Base-by-base conservation (phyloP, 2,797 vertebrate species). In the Tapera naevia region DNA sequence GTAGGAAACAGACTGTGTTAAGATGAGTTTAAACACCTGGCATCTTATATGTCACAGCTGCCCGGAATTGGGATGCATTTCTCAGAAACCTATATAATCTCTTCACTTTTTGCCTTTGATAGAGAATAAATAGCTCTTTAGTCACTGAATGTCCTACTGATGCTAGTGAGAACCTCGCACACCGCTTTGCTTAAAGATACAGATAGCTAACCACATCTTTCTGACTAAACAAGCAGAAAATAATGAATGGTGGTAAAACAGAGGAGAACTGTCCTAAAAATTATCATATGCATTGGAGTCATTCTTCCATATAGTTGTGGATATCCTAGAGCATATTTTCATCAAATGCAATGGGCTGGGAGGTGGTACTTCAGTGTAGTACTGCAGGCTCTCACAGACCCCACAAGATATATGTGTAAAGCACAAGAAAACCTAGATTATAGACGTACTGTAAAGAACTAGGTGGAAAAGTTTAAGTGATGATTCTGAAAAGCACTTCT, bases 391-490 rank as follows among this genome's bases (percentile, higher is more conserved):
- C 72, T 82, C 69, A 65, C 30, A 25, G 73, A 80, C 45, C 51
- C 81, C 61, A 43, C 32, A 70, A 54, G 93, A 83, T 72, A 16
- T 74, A 70, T 41, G 45, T 70, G 80, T 96, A 93, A 97, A 97
- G 96, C 97, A 97, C 96, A 97, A 97, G 71, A 80, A 96, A 82
- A 80, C 65, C 64, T 78, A 39, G 60, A 45, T 86, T 58, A 80
- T 75, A 60, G 86, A 80, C 0, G 35, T 65, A 39, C 28, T 80
- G 51, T 65, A 61, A 75, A 35, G 62, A 88, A 37, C 30, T 69
- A 66, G 43, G 10, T 86, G 41, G 19, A 76, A 66, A 83, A 50
- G 17, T 73, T 75, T 25, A 81, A 64, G 39, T 60, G 56, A 73
- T 72, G 72, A 45, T 78, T 91, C 74, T 91, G 82, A 86, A 90